Conservation (phyloP, 2,797 vertebrate species). For the Petrocephalus sullivani region DNA sequence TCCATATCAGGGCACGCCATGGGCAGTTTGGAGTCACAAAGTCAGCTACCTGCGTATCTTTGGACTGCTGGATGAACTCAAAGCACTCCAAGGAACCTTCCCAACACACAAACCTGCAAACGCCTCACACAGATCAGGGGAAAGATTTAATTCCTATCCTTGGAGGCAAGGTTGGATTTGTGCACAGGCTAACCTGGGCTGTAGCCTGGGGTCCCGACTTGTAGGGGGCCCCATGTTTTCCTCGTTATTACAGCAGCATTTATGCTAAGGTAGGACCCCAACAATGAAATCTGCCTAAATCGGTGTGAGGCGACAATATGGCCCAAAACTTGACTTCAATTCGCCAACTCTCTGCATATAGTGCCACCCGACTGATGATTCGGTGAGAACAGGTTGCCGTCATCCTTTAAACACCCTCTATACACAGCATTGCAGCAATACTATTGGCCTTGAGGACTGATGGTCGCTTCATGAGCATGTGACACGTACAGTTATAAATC, state of each 20-base stretch:
- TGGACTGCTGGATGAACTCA: not conserved
- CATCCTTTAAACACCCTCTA: too few relatives aligned
- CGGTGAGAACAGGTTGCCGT: too few relatives aligned
- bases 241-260: not conserved
- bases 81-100: not conserved
- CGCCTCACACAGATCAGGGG: not conserved
- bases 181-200: not conserved
- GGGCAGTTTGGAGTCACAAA: not conserved
- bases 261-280: not conserved
- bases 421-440: slow-evolving; percentile 39
- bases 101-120: not conserved
- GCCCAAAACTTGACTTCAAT: too few relatives aligned
- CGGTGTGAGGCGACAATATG: not conserved
- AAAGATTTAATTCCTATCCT: not conserved
- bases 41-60: not conserved
- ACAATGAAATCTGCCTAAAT: not conserved
- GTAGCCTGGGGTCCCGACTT: not conserved
- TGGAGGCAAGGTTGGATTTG: not conserved
- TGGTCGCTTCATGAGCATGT: slow-evolving; percentile 20
- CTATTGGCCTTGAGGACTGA: slow-evolving; percentile 37
- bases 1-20: not conserved
- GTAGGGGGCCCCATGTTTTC: not conserved
- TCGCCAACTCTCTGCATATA: too few relatives aligned
- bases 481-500: too few relatives aligned
- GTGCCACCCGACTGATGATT: too few relatives aligned